A percentile compares a stretch with the other conserved stretches of the same genome.
Evolutionary conservation across 2,113 vertebrate species (phyloP).

Genomic region (Thamnophis sirtalis): DNA sequence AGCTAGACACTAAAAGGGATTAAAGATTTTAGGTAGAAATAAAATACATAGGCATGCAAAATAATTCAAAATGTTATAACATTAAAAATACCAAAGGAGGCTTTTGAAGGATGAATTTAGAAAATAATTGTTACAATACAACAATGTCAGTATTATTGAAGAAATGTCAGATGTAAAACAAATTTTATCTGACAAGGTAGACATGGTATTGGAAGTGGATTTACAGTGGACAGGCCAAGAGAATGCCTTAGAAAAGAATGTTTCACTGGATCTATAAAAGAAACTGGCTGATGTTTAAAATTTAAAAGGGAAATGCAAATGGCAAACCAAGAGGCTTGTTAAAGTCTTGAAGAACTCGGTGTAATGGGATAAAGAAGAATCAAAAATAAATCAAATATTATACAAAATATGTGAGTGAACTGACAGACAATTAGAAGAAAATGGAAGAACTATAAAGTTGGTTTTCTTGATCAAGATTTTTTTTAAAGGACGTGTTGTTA

Average conservation of each 20-base stretch:
- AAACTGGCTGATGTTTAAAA: not conserved
- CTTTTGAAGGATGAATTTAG: not conserved
- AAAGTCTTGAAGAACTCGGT: not conserved
- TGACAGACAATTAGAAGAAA: not conserved
- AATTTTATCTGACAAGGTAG: not conserved
- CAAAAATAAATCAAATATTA: not conserved
- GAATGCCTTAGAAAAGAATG: not conserved
- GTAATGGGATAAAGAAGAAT: not conserved
- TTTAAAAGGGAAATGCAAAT: not conserved
- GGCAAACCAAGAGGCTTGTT: not conserved
- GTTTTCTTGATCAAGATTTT: not conserved
- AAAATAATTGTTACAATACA: not conserved
- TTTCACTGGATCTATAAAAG: not conserved
- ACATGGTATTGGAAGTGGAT: not conserved
- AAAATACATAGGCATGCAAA: no score
- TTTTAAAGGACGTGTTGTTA: not conserved
- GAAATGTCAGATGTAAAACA: not conserved
- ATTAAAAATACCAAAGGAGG: not conserved
- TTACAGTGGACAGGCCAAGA: not conserved
- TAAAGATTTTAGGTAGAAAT: not conserved
- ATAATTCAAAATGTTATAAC: not conserved
- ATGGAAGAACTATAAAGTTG: not conserved
- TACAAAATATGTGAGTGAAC: not conserved
- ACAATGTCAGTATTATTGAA: not conserved
- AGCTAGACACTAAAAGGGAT: not conserved